Base-by-base conservation (phyloP, 2,888 invertebrate species). In the Hypomecis atomaria region DNA sequence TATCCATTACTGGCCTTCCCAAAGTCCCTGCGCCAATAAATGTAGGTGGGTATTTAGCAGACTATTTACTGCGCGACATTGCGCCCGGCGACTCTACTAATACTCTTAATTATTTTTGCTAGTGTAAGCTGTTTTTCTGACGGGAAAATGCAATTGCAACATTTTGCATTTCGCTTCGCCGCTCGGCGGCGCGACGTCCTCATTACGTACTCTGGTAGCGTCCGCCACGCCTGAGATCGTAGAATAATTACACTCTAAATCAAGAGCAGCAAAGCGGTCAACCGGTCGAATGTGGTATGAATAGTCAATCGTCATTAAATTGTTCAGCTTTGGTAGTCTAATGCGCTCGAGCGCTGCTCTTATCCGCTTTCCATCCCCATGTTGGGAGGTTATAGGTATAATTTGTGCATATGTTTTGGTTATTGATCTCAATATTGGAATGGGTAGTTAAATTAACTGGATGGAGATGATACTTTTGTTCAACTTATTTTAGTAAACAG, bases 301-400 rank as follows among this genome's bases (percentile, higher is more conserved):
- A 91, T 91, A 91, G 90, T 90, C 90, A 90, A 91, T 90, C 87
- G 88, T 90, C 91, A 92, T 92, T 91, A 90, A 90, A 91, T 89
- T 86, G 89, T 90, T 90, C 89, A 84, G 90, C 88, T 89, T 89
- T 91, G 89, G 86, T 89, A 89, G 89, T 89, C 89, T 88, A 89
- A 90, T 88, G 83, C 84, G 85, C 23, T 79, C 78, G 76, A 77
- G 78, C 77, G 75, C 75, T 78, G 72, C 75, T 73, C 66, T 76
- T 74, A 62, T 69, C 70, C 70, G 64, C 68, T 68, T 70, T 64
- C 62, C 65, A 23, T 59, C 62, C 71, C 58, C 42, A 59, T 6
- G 33, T 66, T 52, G 65, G 50, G 47, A 50, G 42, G 57, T 40
- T 57, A 57, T 65, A 64, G 45, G 11, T 23, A 23, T 23, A 59